These are phyloP conservation scores for Callopanchax toddi DNA, from an alignment of 2,113 vertebrate genomes.

Conservation along the genomic window DNA sequence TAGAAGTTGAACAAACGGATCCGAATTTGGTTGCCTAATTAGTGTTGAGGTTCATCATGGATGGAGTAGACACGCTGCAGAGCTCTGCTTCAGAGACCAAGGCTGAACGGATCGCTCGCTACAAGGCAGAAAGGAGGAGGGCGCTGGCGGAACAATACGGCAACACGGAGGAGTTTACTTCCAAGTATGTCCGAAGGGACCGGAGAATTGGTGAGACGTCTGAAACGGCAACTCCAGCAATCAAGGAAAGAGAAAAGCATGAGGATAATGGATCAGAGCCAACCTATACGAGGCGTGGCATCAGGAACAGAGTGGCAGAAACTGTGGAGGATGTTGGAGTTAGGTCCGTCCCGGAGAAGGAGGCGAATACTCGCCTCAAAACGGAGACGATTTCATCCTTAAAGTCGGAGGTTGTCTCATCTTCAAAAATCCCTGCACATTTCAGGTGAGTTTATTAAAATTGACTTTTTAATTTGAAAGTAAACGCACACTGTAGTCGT, in stretches of 20 bases:
- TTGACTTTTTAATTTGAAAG: no score
- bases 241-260: constrained; percentile 42
- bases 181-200: constrained; percentile 74
- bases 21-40: constrained; percentile 15
- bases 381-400: constrained; percentile 9
- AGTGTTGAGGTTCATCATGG: constrained; percentile 45
- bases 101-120: constrained; percentile 82
- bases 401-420: constrained; percentile 37
- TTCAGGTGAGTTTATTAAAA: constrained; percentile 57
- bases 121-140: constrained; percentile 82
- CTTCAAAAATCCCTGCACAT: constrained; percentile 31
- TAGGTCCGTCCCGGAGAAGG: constrained; percentile 12
- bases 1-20: constrained; percentile 4
- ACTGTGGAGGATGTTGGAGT: constrained; percentile 15
- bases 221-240: constrained; percentile 18
- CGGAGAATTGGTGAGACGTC: constrained; percentile 51
- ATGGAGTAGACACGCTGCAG: constrained; percentile 73
- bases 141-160: constrained; percentile 80
- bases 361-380: constrained; percentile 2
- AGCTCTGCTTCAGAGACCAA: constrained; percentile 77
- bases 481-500: no score
- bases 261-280: constrained; percentile 57
- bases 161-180: constrained; percentile 73
- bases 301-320: constrained; percentile 44
- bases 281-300: constrained; percentile 43